Evolutionary conservation across 1,140 invertebrate species (phyloP), one percentile per base, ranked within the genome.

Genomic region (Drosophila orosa): DNA sequence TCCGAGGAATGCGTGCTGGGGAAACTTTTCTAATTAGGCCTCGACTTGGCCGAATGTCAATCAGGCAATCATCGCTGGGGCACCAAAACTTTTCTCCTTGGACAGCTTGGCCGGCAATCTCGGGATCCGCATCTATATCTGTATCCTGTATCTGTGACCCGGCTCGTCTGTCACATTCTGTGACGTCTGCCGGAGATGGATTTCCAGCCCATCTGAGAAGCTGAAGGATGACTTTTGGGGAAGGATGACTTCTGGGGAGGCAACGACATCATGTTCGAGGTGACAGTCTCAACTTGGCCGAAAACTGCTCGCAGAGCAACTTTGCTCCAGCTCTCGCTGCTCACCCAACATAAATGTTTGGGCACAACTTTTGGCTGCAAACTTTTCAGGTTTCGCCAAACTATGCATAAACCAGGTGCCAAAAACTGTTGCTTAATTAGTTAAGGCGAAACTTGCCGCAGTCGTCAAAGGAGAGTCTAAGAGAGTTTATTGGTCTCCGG

Each of bases 1-100:
- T 52, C 58, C 27, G 8, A 35, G 47, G 31, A 71, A 60, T 74
- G 39, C 59, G 50, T 63, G 59, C 52, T 74, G 69, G 45, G 33
- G 15, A 89, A 87, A 87, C 62, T 89, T 87, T 87, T 87, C 72
- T 87, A 87, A 89, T 89, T 87, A 89, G 67, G 60, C 78, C 62
- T 75, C 15, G 40, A 42, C 52, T 42, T 25, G 52, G 50, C 42
- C 62, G 47, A 76, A 66, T 71, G 84, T 87, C 83, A 87, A 89
- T 87, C 84, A 74, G 52, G 65, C 61, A 42, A 47, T 68, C 50
- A 54, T 54, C 19, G 50, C 31, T 44, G 65, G 61, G 33, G 71
- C 48, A 39, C 13, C 3, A 9, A 77, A 85, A 87, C 48, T 82
- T 85, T 78, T 42, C 19, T 54, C 63, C 27, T 55, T 12, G 52